Conservation (phyloP, 1,140 invertebrate species). For the Bathynomus jamesi region DNA sequence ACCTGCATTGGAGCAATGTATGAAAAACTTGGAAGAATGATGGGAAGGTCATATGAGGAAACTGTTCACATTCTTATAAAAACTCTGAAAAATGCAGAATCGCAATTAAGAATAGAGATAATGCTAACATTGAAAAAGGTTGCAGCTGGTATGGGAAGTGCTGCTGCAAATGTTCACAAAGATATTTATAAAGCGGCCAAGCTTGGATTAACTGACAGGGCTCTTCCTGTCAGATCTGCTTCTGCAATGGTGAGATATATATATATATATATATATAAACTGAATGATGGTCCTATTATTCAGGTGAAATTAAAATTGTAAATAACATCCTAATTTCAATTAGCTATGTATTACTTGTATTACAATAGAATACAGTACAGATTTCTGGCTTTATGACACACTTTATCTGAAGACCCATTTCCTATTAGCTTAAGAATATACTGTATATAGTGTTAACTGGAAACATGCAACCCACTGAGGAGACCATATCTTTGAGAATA, state of each 20-base stretch:
- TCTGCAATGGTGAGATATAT: slow-evolving; percentile 59
- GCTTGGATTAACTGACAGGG: slow-evolving; percentile 75
- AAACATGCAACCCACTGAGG: too few relatives aligned
- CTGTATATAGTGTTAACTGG: too few relatives aligned
- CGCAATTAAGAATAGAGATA: slow-evolving; percentile 90
- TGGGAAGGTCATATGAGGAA: slow-evolving; percentile 96
- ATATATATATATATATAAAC: slow-evolving; percentile 3
- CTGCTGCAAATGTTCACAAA: slow-evolving; percentile 77
- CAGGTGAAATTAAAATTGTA: slow-evolving; percentile 10
- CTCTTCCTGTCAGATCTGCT: slow-evolving; percentile 81
- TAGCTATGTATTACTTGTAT: too few relatives aligned
- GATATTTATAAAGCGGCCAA: slow-evolving; percentile 83
- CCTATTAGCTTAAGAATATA: too few relatives aligned
- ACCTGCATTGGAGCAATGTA: slow-evolving; percentile 95
- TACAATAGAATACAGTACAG: too few relatives aligned
- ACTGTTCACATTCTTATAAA: slow-evolving; percentile 88
- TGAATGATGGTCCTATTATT: background rate
- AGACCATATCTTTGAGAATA: too few relatives aligned
- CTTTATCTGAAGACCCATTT: too few relatives aligned
- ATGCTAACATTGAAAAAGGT: slow-evolving; percentile 86
- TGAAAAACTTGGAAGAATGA: slow-evolving; percentile 94
- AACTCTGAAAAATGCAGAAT: slow-evolving; percentile 83
- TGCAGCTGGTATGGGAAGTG: slow-evolving; percentile 71
- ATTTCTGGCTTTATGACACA: too few relatives aligned
- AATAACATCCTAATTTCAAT: background rate